These are phyloP conservation scores for Chaetops frenatus DNA, from an alignment of 2,113 vertebrate genomes.

Conservation along the genomic window DNA sequence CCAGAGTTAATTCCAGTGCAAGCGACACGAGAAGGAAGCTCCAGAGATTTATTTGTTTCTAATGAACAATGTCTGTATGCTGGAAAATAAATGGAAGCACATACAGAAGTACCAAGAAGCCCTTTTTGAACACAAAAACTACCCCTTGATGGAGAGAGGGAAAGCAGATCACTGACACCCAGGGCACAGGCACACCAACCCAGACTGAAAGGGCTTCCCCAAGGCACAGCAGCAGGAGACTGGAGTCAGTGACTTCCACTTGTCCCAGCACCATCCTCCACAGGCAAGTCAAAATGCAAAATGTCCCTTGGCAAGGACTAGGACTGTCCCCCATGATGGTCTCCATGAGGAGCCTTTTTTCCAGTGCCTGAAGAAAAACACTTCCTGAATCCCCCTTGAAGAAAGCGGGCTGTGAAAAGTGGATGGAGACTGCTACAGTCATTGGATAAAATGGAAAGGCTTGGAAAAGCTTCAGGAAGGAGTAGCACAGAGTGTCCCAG, in stretches of 20 bases:
- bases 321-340: neutral
- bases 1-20: neutral
- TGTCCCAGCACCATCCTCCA: neutral
- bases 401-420: neutral
- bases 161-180: neutral
- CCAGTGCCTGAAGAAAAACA: neutral
- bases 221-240: neutral
- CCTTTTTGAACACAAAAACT: neutral
- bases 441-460: neutral
- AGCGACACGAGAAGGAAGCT: neutral
- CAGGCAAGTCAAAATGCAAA: neutral
- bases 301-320: neutral
- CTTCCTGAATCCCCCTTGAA: neutral
- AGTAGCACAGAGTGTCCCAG: neutral
- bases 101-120: neutral
- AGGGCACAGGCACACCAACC: fast-evolving
- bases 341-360: neutral
- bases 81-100: neutral
- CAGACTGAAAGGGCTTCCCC: neutral
- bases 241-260: neutral
- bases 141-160: neutral
- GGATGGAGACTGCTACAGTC: neutral
- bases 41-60: neutral
- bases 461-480: neutral
- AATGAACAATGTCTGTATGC: neutral